These are phyloP conservation scores for Brenthis daphne DNA, from an alignment of 2,888 invertebrate species.

Conservation along the genomic window DNA sequence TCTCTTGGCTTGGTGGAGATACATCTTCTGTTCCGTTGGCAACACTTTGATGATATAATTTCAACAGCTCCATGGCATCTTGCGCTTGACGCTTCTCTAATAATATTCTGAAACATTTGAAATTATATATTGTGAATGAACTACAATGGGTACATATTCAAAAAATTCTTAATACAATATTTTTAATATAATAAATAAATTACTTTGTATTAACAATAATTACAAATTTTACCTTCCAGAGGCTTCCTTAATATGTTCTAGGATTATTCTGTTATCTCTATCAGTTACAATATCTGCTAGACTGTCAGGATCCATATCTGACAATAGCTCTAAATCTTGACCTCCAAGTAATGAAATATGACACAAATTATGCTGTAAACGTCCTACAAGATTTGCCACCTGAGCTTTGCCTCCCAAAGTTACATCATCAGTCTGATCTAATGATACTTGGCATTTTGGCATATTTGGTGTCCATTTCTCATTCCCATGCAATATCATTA, in stretches of 20 bases:
- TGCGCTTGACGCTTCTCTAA: constrained; percentile 93
- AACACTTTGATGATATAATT: constrained; percentile 85
- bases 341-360: constrained; percentile 93
- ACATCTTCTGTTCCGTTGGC: constrained; percentile 76
- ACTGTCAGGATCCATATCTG: constrained; percentile 95
- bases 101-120: constrained; percentile 79
- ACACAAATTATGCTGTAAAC: constrained; percentile 90
- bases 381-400: constrained; percentile 88
- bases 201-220: background rate
- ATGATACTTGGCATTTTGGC: constrained; percentile 84
- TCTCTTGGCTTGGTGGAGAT: constrained; percentile 73
- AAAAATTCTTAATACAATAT: background rate
- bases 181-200: background rate
- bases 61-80: constrained; percentile 92
- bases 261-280: constrained; percentile 87
- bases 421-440: constrained; percentile 83
- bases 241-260: constrained; percentile 91
- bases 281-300: constrained; percentile 90
- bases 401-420: constrained; percentile 79
- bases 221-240: constrained; percentile 85
- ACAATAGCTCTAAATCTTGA: constrained; percentile 90
- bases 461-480: constrained; percentile 88
- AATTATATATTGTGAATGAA: background rate
- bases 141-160: background rate
- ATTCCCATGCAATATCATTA: constrained; percentile 90